A percentile compares a stretch with the other conserved stretches of the same genome.
Conservation (phyloP, 2,113 vertebrate species). For the Glaucidium brasilianum region DNA sequence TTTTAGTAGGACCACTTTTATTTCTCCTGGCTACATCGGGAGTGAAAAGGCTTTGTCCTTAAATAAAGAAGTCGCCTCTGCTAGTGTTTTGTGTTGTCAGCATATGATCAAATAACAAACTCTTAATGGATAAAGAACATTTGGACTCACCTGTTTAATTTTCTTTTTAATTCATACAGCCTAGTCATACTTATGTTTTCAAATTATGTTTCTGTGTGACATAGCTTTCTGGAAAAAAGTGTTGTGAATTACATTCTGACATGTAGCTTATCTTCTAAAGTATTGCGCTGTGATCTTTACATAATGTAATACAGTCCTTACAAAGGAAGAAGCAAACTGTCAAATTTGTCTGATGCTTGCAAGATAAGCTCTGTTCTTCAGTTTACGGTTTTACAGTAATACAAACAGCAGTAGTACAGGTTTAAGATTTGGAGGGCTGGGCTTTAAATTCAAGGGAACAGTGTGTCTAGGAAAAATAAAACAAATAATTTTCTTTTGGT, state of each 20-base stretch:
- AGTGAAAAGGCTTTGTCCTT: neutral
- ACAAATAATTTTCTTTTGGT: neutral
- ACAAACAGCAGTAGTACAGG: neutral
- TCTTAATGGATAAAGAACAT: neutral
- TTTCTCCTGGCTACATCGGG: neutral
- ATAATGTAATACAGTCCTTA: neutral
- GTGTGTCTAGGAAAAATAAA: neutral
- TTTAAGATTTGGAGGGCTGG: neutral
- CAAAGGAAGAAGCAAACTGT: neutral
- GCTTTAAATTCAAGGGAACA: neutral
- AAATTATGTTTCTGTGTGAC: neutral
- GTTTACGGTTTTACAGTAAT: neutral
- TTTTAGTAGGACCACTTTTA: neutral
- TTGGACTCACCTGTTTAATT: neutral
- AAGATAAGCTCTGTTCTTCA: neutral
- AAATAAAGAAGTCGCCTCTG: neutral
- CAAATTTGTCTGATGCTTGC: neutral
- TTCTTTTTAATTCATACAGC: neutral
- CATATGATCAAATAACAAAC: neutral
- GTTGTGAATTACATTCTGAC: neutral
- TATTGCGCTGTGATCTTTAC: conserved; percentile 6
- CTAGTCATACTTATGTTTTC: neutral
- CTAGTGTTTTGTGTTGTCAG: neutral
- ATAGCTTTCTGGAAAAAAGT: neutral
- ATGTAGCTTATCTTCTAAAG: neutral